Base-by-base conservation (phyloP, 2,888 invertebrate species). In the Lypha dubia region DNA sequence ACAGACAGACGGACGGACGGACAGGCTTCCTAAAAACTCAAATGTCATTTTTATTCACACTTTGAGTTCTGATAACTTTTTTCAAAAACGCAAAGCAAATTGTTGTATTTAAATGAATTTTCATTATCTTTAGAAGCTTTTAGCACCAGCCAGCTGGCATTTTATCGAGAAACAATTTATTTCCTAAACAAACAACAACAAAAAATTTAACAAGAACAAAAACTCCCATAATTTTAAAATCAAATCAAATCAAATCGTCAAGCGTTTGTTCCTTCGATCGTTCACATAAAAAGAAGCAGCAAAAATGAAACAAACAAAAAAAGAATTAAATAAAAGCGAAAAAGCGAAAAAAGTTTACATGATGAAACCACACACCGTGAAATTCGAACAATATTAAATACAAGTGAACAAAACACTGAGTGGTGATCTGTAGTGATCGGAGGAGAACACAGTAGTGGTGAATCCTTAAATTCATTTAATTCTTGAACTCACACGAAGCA, bases 401-500 rank as follows among this genome's bases (percentile, higher is more conserved):
- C 75, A 86, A 80, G 51, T 60, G 35, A 68, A 38, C 24, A 15
- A 17, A 65, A 32, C 24, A 20, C 17, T 17, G 44, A 81, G 62
- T 74, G 82, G 5, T 28, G n/a, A 82, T 46, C 68, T 67, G 44
- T n/a, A n/a, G 35, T 20, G 76, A 58, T 28, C 58, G 41, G 11
- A 65, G 49, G 53, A 38, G 28, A 15, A 76, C n/a, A n/a, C 49
- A 17, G 60, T 53, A 67, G 79, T 79, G 75, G 71, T 85, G 83
- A 79, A 79, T 81, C 83, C 74, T 84, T 85, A 77, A 89, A 91
- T 91, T 91, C 90, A 89, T 88, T 90, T 90, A 91, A 91, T 91
- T 90, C 90, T 89, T 89, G 91, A 89, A 91, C 91, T 90, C 91
- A 91, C 91, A 91, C 90, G 91, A 90, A 89, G 90, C 88, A 87